Evolutionary conservation across 1,140 invertebrate species (phyloP).

Genomic region (Lepidurus apus): DNA sequence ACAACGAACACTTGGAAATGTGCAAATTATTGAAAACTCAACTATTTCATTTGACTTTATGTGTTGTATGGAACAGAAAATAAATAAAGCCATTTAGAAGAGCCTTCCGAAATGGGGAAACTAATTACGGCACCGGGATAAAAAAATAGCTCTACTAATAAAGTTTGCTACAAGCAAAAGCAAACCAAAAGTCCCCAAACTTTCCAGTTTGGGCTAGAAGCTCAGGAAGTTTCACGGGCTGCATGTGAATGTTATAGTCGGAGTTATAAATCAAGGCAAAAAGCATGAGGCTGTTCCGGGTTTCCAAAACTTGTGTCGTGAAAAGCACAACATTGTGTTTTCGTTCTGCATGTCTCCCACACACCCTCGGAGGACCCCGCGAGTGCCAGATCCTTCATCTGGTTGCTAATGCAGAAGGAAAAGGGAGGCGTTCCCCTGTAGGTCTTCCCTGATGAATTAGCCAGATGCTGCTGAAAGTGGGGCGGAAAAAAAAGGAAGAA

Average conservation of each 20-base stretch:
- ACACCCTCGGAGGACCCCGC: not conserved
- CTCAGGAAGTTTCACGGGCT: not conserved
- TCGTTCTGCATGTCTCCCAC: slow-evolving; percentile 20
- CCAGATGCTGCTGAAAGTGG: slow-evolving; percentile 14
- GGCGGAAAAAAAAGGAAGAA: not conserved
- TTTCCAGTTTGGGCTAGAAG: no score
- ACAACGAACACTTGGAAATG: no score
- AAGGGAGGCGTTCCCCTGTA: slow-evolving; percentile 4
- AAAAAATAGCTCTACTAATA: no score
- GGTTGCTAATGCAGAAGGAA: slow-evolving; percentile 9
- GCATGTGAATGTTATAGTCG: not conserved
- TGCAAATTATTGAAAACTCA: no score
- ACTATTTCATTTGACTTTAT: no score
- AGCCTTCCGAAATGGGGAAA: no score
- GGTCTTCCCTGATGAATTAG: slow-evolving; percentile 18
- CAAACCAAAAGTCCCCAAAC: no score
- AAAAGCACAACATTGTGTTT: slow-evolving; percentile 22
- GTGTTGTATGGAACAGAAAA: no score
- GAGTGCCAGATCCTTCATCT: slow-evolving; percentile 18
- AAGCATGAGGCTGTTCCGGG: slow-evolving; percentile 17
- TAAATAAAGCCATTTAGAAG: no score
- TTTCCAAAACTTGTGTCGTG: slow-evolving; percentile 5
- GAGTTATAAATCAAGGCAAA: slow-evolving; percentile 8
- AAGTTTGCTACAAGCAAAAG: no score
- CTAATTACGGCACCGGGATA: no score